These are phyloP conservation scores for Pediacus dermestoides DNA, from an alignment of 2,888 invertebrate genomes.

Conservation along the genomic window DNA sequence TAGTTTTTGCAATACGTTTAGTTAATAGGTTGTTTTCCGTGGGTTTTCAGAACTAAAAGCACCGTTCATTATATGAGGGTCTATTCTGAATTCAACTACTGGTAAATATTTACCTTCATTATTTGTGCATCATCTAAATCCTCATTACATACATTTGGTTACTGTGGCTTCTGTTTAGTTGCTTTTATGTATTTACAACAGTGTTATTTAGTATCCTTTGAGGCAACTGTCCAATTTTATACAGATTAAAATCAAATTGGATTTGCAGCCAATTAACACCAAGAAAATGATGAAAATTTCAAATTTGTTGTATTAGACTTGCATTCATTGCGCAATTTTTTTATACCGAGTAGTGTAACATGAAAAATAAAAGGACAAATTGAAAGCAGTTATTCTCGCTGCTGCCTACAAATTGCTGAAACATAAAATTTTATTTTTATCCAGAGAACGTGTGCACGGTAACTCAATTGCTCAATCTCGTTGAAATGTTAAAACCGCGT, in stretches of 20 bases:
- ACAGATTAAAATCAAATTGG: slow-evolving; percentile 4
- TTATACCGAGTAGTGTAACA: too few species aligned
- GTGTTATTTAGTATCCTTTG: not conserved
- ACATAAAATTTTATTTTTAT: slow-evolving; percentile 6
- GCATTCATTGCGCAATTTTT: slow-evolving; percentile 1
- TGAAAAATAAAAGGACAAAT: slow-evolving; percentile 6
- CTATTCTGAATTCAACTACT: slow-evolving; percentile 1
- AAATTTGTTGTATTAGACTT: slow-evolving; percentile 1
- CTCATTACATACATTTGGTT: slow-evolving; percentile 5
- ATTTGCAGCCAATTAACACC: slow-evolving; percentile 1
- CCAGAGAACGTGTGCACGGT: slow-evolving; percentile 4
- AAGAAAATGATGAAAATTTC: too few species aligned
- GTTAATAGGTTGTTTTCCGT: not conserved
- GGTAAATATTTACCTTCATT: slow-evolving; percentile 5
- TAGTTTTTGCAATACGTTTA: too few species aligned
- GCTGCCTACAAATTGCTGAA: slow-evolving; percentile 6
- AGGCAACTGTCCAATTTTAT: not conserved
- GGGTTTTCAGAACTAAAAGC: not conserved
- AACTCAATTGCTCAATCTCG: slow-evolving; percentile 6
- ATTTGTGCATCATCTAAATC: slow-evolving; percentile 5
- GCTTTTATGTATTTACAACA: slow-evolving; percentile 4
- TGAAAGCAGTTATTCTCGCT: slow-evolving; percentile 6
- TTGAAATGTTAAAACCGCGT: slow-evolving; percentile 6
- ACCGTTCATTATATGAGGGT: slow-evolving; percentile 4
- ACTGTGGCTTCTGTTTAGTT: slow-evolving; percentile 1